These are phyloP conservation scores for Hemicrepidius hirtus DNA, from an alignment of 2,888 invertebrate genomes.

Conservation along the genomic window DNA sequence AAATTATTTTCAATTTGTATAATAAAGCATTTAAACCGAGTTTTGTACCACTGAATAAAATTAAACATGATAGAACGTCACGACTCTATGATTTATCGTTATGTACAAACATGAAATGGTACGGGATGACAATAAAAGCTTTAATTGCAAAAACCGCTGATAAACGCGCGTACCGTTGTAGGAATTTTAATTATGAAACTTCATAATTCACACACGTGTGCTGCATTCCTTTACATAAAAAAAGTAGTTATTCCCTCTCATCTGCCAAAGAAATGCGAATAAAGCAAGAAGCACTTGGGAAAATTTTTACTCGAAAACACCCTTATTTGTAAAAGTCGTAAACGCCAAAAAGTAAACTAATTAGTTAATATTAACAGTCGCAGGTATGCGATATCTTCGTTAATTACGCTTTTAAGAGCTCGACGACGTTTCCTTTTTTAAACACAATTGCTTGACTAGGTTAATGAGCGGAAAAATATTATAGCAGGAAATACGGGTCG, in stretches of 20 bases:
- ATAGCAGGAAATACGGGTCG: conserved; percentile 49
- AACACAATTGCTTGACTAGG: conserved; percentile 39
- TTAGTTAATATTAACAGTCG: conserved; percentile 34
- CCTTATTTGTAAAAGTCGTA: no score
- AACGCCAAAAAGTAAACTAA: conserved; percentile 26
- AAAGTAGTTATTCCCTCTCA: conserved; percentile 30
- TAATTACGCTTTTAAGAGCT: conserved; percentile 44
- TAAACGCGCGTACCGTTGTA: conserved; percentile 52
- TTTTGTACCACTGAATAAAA: conserved; percentile 32
- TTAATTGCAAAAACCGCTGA: conserved; percentile 58
- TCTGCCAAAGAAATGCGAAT: background rate
- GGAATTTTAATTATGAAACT: conserved; percentile 58
- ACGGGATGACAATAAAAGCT: conserved; percentile 57
- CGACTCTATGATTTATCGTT: conserved; percentile 54
- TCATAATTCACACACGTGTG: conserved; percentile 50
- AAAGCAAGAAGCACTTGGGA: background rate
- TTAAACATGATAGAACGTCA: conserved; percentile 51
- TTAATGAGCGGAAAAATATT: conserved; percentile 49
- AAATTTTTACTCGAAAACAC: background rate
- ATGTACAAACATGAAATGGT: conserved; percentile 54
- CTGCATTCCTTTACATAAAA: conserved; percentile 14
- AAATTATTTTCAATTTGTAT: conserved; percentile 15
- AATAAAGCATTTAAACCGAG: conserved; percentile 11
- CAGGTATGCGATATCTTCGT: conserved; percentile 25
- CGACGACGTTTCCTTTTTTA: conserved; percentile 45